These are phyloP conservation scores for Oriolus oriolus DNA, from an alignment of 2,113 vertebrate genomes.

Conservation along the genomic window DNA sequence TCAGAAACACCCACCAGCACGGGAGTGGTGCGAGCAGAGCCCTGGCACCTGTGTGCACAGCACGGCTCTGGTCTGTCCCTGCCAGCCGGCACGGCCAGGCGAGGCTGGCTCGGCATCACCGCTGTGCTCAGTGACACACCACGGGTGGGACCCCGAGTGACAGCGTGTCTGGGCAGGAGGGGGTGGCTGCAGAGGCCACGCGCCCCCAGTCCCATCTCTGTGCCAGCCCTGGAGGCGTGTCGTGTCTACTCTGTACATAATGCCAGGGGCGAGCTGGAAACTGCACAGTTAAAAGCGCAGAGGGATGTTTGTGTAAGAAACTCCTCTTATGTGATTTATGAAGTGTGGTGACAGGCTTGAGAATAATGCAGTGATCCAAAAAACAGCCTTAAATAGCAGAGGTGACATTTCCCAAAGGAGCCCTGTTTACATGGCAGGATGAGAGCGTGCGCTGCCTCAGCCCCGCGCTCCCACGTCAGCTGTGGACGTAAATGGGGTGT, in stretches of 20 bases:
- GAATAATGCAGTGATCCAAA: not conserved
- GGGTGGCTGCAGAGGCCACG: not conserved
- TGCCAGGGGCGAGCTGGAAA: not conserved
- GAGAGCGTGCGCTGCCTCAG: not conserved
- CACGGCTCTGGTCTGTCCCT: not conserved
- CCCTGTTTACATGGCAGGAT: not conserved
- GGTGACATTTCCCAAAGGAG: constrained; percentile 12
- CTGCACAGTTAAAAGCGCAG: not conserved
- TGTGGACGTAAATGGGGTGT: not conserved
- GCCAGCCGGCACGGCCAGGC: not conserved
- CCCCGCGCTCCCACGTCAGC: not conserved
- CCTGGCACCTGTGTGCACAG: not conserved
- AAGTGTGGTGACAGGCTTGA: not conserved
- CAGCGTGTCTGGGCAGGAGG: not conserved
- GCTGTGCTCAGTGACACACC: not conserved
- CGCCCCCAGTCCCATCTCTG: not conserved
- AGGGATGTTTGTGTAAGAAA: not conserved
- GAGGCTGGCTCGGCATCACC: not conserved
- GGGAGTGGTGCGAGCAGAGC: not conserved
- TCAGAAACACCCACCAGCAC: not conserved
- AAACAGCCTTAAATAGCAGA: not conserved
- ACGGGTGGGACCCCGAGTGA: not conserved
- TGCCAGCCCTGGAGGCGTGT: not conserved
- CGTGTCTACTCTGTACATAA: not conserved
- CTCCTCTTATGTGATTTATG: not conserved